Evolutionary conservation across 2,888 invertebrate species (phyloP), one percentile per base, ranked within the genome.

Genomic region (Drosophila mimetica): DNA sequence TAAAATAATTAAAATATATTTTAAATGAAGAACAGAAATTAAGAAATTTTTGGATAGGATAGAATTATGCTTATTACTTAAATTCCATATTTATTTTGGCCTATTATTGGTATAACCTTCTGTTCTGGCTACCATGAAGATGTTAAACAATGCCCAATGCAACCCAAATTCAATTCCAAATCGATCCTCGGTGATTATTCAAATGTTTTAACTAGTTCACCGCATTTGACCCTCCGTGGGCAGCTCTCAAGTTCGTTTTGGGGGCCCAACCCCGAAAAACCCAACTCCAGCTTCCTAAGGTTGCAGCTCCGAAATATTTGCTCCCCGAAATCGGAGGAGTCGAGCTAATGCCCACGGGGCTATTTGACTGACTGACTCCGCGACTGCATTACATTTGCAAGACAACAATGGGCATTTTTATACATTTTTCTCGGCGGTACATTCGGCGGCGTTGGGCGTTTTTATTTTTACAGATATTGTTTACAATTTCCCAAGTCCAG

Each of bases 401-500:
- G 81, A 86, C 87, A 82, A 86, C 82, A 82, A 86, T 82, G 86
- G 86, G 72, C 76, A 83, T 83, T 80, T 76, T 59, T 46, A 37
- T 52, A 41, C 32, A 18, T 47, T 20, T 41, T 53, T 41, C n/a
- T 52, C 30, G 13, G 22, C 32, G 34, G 16, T 55, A 78, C 78
- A 76, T 75, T 63, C 57, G 72, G 82, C 80, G 86, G 89, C 89
- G 87, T 89, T 89, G 89, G 89, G 89, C 89, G 89, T 89, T 87
- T 89, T 90, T 89, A 83, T 89, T 90, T 89, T 89, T 90, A 89
- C 90, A 90, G 90, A 89, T 90, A 89, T 90, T 89, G 89, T 90
- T 88, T 85, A 63, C 74, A 77, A 74, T 82, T 86, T 76, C 42
- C 52, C 54, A 69, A 51, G 57, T 58, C 55, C 44, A 47, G 66